Conservation (phyloP, 2,113 vertebrate genomes). For the Plotosus lineatus region DNA sequence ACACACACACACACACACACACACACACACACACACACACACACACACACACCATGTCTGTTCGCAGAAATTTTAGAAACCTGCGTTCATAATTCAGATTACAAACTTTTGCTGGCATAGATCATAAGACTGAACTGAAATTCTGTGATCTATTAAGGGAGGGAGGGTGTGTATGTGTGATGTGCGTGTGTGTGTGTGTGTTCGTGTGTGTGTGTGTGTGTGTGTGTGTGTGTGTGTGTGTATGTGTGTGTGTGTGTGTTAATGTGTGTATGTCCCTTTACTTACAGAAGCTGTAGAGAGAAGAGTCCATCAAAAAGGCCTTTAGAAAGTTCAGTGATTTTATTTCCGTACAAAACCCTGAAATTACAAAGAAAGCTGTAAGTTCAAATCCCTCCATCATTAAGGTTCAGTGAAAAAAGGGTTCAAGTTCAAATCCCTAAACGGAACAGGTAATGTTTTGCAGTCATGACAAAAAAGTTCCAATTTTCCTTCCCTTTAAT, state of each 20-base stretch:
- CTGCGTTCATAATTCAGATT: not conserved
- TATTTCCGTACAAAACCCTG: conserved; percentile 97
- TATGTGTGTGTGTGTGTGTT: conserved; percentile 35
- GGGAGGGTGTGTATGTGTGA: not conserved
- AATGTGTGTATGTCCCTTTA: conserved; percentile 60
- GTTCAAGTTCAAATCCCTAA: not conserved
- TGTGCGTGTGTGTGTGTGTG: conserved; percentile 15
- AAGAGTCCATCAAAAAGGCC: conserved; percentile 94
- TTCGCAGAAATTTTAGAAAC: not conserved
- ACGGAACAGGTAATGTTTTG: not conserved
- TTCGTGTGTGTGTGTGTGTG: conserved; percentile 32
- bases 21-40: not conserved
- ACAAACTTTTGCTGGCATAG: not conserved
- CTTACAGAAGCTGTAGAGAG: conserved; percentile 95
- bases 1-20: not conserved
- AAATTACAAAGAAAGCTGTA: conserved; percentile 43
- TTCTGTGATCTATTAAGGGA: not conserved
- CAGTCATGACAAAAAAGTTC: too few species aligned
- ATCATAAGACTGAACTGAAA: not conserved
- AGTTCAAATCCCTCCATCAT: not conserved
- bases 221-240: conserved; percentile 37
- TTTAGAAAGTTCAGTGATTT: conserved; percentile 97
- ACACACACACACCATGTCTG: not conserved
- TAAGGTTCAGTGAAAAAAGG: not conserved
- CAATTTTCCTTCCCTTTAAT: too few species aligned